phyloP scores from a whole-genome alignment of 2,888 invertebrate species.

The Polydrusus pterygomalis region DNA sequence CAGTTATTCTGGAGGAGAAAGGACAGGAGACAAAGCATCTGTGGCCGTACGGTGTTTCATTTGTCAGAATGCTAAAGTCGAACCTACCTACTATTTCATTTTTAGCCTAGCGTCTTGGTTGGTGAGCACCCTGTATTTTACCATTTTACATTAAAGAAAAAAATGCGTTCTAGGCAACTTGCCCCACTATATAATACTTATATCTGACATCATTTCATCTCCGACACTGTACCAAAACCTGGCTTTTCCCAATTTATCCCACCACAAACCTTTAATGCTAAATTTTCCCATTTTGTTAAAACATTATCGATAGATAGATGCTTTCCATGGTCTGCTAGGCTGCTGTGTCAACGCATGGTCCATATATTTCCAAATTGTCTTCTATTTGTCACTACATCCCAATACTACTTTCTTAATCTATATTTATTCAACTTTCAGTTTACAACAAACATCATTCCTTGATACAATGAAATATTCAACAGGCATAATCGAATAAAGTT shows the following conservation, averaged over 20 bases:
- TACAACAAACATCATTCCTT: no score
- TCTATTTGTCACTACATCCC: neutral
- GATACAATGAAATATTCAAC: no score
- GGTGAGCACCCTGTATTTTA: neutral
- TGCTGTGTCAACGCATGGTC: conserved; percentile 1
- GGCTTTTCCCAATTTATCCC: neutral
- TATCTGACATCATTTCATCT: no score
- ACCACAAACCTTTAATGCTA: conserved; percentile 2
- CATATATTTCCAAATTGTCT: neutral
- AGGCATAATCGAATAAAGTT: no score
- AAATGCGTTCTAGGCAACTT: neutral
- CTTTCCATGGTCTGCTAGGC: neutral
- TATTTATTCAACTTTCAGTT: no score
- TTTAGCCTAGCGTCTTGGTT: neutral
- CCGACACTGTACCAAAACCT: neutral
- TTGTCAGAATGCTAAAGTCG: no score
- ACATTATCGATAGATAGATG: neutral
- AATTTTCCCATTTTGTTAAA: neutral
- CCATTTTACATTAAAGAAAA: neutral
- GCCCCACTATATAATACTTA: no score
- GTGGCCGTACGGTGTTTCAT: no score
- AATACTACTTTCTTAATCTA: neutral
- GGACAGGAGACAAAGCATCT: no score
- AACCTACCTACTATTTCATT: no score
- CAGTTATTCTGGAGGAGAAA: no score